These are phyloP conservation scores for Aphelinus atriplicis DNA, from an alignment of 1,140 invertebrate species.

Conservation along the genomic window DNA sequence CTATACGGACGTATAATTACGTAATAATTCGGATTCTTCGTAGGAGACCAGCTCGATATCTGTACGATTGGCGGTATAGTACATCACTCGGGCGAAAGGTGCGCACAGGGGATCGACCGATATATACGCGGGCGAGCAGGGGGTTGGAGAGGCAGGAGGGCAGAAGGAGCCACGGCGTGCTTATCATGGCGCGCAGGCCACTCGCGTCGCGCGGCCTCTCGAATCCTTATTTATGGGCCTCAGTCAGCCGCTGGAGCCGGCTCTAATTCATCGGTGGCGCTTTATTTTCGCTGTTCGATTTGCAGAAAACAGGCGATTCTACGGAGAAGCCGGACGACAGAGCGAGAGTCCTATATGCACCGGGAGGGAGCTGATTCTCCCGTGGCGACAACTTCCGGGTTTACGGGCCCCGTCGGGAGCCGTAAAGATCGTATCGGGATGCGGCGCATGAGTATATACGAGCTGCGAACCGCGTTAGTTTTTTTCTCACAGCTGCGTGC, in stretches of 20 bases:
- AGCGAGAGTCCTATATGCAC: too few relatives aligned
- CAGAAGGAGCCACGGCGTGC: constrained; percentile 50
- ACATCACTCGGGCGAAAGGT: neutral
- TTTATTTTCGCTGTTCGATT: constrained; percentile 50
- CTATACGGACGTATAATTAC: too few relatives aligned
- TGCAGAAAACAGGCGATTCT: neutral
- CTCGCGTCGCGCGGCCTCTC: constrained; percentile 57
- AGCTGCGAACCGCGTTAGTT: neutral
- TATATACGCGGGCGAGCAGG: neutral
- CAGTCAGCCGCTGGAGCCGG: constrained; percentile 47
- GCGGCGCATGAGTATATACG: neutral
- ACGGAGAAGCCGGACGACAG: neutral
- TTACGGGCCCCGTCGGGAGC: constrained; percentile 5
- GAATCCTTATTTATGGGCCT: constrained; percentile 64
- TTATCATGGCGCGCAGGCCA: constrained; percentile 60
- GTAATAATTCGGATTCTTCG: too few relatives aligned
- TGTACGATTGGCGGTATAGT: too few relatives aligned
- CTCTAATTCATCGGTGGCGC: constrained; percentile 54
- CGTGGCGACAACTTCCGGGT: constrained; percentile 30
- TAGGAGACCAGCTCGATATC: too few relatives aligned
- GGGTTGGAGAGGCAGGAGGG: constrained; percentile 14
- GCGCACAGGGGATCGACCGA: neutral
- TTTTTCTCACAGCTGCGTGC: neutral
- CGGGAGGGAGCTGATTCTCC: neutral
- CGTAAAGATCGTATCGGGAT: constrained; percentile 6